Conservation (phyloP, 2,888 invertebrate species). For the Helobdella robusta region DNA sequence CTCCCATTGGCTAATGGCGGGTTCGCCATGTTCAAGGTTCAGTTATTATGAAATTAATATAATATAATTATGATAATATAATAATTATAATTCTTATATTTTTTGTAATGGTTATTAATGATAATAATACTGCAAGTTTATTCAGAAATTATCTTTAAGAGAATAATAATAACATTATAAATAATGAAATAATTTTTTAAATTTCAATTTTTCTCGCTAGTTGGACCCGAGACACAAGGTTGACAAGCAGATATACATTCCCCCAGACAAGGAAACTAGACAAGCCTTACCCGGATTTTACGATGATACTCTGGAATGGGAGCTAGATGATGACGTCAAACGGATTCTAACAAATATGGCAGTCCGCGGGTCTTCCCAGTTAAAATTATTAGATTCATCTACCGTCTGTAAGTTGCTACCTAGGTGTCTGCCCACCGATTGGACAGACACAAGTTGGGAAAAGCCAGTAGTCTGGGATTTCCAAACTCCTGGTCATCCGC, state of each 20-base stretch:
- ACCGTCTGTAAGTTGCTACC: constrained; percentile 30
- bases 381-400: constrained; percentile 29
- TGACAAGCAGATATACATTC: constrained; percentile 29
- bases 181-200: no score
- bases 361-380: constrained; percentile 32
- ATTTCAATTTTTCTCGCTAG: no score
- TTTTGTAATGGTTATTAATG: no score
- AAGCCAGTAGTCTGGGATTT: constrained; percentile 32
- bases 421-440: constrained; percentile 32
- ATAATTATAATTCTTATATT: no score
- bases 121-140: no score
- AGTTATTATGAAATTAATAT: no score
- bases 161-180: no score
- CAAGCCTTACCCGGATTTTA: constrained; percentile 30
- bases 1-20: constrained; percentile 37
- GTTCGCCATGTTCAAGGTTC: constrained; percentile 30
- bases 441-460: constrained; percentile 19
- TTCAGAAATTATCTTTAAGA: no score
- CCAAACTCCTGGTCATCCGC: constrained; percentile 31
- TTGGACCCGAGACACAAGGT: no score
- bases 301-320: constrained; percentile 33
- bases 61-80: no score
- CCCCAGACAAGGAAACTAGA: constrained; percentile 21
- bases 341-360: constrained; percentile 22
- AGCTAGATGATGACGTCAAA: constrained; percentile 33